Conservation (phyloP, 2,797 vertebrate species). For the Sylvilagus floridanus region DNA sequence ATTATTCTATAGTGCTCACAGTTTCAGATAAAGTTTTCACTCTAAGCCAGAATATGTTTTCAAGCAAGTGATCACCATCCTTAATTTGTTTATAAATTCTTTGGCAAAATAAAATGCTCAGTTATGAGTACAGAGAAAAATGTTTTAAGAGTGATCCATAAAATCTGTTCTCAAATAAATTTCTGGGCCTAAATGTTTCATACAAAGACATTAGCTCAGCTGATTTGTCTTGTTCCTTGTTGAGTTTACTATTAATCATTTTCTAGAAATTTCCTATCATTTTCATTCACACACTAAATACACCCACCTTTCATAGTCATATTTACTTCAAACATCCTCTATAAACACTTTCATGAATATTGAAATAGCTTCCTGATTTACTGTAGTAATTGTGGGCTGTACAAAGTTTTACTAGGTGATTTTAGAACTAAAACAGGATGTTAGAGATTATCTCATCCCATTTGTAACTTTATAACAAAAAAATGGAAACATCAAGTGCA, state of each 20-base stretch:
- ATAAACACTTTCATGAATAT: not conserved
- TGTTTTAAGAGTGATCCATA: not conserved
- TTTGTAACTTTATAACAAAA: conserved; percentile 31
- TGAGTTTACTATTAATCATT: conserved; percentile 20
- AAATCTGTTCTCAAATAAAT: not conserved
- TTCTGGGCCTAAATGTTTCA: not conserved
- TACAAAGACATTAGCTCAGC: not conserved
- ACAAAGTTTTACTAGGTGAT: not conserved
- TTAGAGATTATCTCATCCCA: not conserved
- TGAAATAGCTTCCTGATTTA: conserved; percentile 41
- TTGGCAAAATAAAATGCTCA: not conserved
- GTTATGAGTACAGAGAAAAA: not conserved
- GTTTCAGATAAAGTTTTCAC: not conserved
- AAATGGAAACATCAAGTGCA: not conserved
- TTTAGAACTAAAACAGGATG: not conserved
- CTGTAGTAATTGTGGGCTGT: not conserved
- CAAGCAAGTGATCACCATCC: not conserved
- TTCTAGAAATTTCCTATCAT: not conserved
- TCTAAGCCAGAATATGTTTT: not conserved
- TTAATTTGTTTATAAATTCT: conserved; percentile 5
- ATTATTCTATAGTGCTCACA: conserved; percentile 6
- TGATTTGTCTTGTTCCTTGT: not conserved
- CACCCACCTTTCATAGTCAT: not conserved
- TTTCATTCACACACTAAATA: not conserved
- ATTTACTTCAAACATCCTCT: not conserved